Evolutionary conservation across 2,797 vertebrate genomes (phyloP).

Genomic region (Oophaga sylvatica): DNA sequence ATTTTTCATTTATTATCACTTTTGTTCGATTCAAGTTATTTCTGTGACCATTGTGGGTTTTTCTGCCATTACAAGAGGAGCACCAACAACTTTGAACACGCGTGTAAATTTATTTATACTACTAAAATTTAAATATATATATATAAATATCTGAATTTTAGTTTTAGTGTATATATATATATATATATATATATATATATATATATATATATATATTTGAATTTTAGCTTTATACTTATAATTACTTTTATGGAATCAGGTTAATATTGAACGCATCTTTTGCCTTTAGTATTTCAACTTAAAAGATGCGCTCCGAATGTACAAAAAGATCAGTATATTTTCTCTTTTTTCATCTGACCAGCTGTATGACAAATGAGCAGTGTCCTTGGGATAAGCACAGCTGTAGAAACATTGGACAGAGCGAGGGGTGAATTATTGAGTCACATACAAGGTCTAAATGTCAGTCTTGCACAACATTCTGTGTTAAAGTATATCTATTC

Average conservation of each 20-base stretch:
- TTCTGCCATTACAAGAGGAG: too few relatives aligned
- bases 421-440: not conserved
- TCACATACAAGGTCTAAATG: not conserved
- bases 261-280: not conserved
- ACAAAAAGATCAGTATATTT: not conserved
- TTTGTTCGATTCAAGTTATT: too few relatives aligned
- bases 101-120: too few relatives aligned
- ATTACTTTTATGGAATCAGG: not conserved
- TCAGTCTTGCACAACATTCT: not conserved
- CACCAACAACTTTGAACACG: too few relatives aligned
- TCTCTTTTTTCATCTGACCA: not conserved
- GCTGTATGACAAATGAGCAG: not conserved
- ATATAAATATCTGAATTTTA: too few relatives aligned
- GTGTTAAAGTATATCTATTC: not conserved
- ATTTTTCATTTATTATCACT: too few relatives aligned
- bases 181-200: too few relatives aligned
- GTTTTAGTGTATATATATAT: too few relatives aligned
- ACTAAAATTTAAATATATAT: too few relatives aligned
- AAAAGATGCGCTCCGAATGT: not conserved
- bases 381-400: conserved; percentile 7
- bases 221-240: too few relatives aligned
- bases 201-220: too few relatives aligned
- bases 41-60: too few relatives aligned
- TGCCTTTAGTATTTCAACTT: not conserved
- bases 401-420: not conserved